phyloP scores from a whole-genome alignment of 2,113 vertebrate genomes.

The Siniperca knerii region DNA sequence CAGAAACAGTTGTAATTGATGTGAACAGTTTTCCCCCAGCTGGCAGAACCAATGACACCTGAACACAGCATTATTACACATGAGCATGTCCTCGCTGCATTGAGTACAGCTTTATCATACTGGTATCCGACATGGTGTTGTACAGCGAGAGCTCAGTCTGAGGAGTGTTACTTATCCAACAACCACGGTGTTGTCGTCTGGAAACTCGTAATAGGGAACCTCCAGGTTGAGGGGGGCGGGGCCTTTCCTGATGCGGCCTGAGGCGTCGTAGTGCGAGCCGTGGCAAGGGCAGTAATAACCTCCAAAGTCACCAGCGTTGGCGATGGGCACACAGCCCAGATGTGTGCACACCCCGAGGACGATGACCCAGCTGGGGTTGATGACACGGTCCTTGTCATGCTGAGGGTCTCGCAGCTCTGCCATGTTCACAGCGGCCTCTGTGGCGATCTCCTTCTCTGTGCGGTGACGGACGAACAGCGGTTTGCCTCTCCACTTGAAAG shows the following conservation, averaged over 20 bases:
- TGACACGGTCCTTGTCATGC: conserved; percentile 89
- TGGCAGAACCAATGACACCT: not conserved
- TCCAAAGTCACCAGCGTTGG: conserved; percentile 92
- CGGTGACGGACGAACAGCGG: conserved; percentile 93
- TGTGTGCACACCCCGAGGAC: conserved; percentile 92
- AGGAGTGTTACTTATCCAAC: conserved; percentile 86
- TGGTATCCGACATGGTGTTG: not conserved
- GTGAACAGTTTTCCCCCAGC: not conserved
- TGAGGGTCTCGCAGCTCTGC: conserved; percentile 90
- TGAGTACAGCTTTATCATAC: not conserved
- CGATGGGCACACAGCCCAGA: conserved; percentile 93
- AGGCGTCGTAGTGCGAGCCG: conserved; percentile 95
- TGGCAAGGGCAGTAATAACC: conserved; percentile 97
- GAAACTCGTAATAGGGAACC: conserved; percentile 91
- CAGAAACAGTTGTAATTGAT: not conserved
- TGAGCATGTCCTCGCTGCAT: not conserved
- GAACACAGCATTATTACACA: not conserved
- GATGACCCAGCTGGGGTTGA: conserved; percentile 89
- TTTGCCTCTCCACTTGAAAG: conserved; percentile 95
- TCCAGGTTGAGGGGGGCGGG: conserved; percentile 95
- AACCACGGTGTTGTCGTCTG: conserved; percentile 85
- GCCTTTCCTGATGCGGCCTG: conserved; percentile 94
- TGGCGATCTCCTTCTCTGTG: conserved; percentile 88
- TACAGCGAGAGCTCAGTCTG: conserved; percentile 59
- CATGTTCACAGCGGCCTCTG: conserved; percentile 87